Evolutionary conservation across 1,140 invertebrate species (phyloP), one percentile per base, ranked within the genome.

Genomic region (Drosophila parabipectinata): DNA sequence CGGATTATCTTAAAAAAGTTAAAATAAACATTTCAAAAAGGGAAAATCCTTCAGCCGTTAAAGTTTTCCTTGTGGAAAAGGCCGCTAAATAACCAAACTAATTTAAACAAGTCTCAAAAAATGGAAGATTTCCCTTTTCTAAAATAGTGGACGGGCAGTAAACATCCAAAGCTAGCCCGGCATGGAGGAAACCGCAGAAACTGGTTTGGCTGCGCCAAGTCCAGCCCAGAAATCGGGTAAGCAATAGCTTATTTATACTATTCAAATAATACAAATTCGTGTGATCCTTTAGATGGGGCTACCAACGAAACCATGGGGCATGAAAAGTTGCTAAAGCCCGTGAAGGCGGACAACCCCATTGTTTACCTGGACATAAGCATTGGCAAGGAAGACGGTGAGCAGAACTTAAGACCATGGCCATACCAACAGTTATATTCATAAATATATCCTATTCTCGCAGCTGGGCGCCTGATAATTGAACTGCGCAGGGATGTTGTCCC

Each of bases 401-500:
- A 26, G 21, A 32, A 9, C 30, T 60, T 57, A 30, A 61, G 9
- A 45, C 47, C 47, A 61, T 80, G 52, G 51, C 53, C 60, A 64
- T 58, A 18, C 30, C 59, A 72, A 74, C 53, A 30, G 21, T 41
- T 59, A 66, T 21, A 55, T 66, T 41, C 12, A 10, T 9, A 26
- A 41, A 10, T 47, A 10, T 47, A 21, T 18, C 61, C 37, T 48
- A 12, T 18, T 58, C 32, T 51, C 68, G 12, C 76, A 95, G 96
- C 94, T 87, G 97, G 97, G 10, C 93, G 97, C 79, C 93, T 98
- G 39, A 92, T 97, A 12, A 96, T 98, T 83, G 94, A 97, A 93
- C 93, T 98, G 45, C 95, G 95, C 77, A 95, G 95, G 84, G 95
- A 99, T 94, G 93, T 96, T 69, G 97, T 97, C 15, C 98, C 98